These are phyloP conservation scores for Oreochromis tanganicae DNA, from an alignment of 2,113 vertebrate species.

Conservation along the genomic window DNA sequence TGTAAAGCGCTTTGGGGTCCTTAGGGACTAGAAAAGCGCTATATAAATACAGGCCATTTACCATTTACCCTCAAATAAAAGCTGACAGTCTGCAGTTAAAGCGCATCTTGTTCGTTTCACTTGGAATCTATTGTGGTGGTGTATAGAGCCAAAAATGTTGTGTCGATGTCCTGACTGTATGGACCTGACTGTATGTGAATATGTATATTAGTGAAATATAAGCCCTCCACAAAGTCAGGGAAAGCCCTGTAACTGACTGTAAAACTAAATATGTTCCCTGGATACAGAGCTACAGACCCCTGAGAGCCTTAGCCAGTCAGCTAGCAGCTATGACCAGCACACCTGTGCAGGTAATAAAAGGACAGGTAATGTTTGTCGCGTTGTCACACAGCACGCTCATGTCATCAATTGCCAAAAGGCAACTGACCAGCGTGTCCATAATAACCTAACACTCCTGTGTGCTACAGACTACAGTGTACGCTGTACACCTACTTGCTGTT, in stretches of 20 bases:
- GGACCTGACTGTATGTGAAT: background rate
- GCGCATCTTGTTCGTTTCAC: background rate
- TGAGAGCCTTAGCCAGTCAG: background rate
- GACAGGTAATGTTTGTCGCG: background rate
- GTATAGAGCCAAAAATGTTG: background rate
- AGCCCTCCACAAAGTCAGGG: background rate
- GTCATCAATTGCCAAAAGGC: background rate
- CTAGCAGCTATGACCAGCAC: background rate
- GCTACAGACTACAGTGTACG: background rate
- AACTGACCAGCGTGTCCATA: background rate
- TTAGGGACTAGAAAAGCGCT: no score
- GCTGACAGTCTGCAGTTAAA: background rate
- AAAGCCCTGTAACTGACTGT: background rate
- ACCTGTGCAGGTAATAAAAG: background rate
- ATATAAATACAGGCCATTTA: no score
- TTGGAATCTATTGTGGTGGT: background rate
- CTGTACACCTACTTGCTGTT: background rate
- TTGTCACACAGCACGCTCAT: background rate
- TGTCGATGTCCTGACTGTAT: background rate
- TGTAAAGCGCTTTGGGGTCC: no score
- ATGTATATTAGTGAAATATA: background rate
- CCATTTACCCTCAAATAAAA: background rate
- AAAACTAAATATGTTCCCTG: background rate
- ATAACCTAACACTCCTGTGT: background rate
- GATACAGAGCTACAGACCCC: background rate